Percentiles rank a stretch among this genome's conserved stretches.
Conservation (phyloP, 2,113 vertebrate species). For the Tachuris rubrigastra region DNA sequence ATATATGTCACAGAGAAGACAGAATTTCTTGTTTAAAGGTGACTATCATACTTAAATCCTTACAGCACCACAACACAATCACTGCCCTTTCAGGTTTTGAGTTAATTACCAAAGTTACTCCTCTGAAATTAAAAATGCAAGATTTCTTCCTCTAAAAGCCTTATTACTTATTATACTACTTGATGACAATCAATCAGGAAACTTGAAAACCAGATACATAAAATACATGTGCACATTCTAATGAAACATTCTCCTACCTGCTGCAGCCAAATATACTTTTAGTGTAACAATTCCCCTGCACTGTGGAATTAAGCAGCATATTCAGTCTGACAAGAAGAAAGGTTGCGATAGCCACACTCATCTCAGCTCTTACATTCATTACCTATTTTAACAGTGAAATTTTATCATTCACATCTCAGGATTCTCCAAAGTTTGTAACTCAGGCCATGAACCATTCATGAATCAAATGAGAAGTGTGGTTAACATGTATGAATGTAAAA, state of each 20-base stretch:
- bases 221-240: not conserved
- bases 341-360: not conserved
- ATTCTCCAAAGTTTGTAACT: not conserved
- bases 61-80: not conserved
- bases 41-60: not conserved
- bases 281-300: accelerated
- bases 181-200: not conserved
- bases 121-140: not conserved
- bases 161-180: not conserved
- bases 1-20: not conserved
- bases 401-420: not conserved
- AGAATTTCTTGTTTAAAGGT: not conserved
- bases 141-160: not conserved
- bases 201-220: not conserved
- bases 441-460: not conserved
- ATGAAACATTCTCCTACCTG: not conserved
- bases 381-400: not conserved
- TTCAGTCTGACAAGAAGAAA: not conserved
- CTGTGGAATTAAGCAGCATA: not conserved
- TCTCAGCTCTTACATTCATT: not conserved
- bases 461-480: not conserved
- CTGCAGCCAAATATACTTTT: not conserved
- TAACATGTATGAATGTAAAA: not conserved
- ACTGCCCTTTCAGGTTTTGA: not conserved
- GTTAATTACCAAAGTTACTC: not conserved